Evolutionary conservation across 2,888 invertebrate species (phyloP).

Genomic region (Lithosia quadra): DNA sequence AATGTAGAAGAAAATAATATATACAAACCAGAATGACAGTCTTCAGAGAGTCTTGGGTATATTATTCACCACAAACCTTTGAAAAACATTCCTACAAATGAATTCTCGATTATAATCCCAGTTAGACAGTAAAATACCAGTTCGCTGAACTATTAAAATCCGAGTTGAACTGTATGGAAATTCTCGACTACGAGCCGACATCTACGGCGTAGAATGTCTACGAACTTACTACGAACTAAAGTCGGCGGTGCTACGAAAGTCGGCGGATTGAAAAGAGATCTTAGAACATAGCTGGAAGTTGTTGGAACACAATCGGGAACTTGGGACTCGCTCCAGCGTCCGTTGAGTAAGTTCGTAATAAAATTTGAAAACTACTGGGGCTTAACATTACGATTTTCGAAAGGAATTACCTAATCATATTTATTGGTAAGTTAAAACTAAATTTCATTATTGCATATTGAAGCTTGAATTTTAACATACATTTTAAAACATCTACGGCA

Average conservation of each 20-base stretch:
- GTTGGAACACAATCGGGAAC: slow-evolving; percentile 50
- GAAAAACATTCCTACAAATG: not conserved
- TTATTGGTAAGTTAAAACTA: not conserved
- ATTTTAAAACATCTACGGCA: not conserved
- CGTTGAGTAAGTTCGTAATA: slow-evolving; percentile 45
- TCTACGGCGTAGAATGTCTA: slow-evolving; percentile 23
- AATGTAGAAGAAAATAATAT: not conserved
- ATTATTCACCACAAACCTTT: not conserved
- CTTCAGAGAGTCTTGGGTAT: not conserved
- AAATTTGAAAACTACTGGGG: slow-evolving; percentile 46
- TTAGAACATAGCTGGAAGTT: slow-evolving; percentile 43
- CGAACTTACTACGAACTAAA: slow-evolving; percentile 19
- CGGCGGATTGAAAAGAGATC: slow-evolving; percentile 46
- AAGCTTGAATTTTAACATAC: not conserved
- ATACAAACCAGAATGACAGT: too few relatives aligned
- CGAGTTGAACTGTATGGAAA: slow-evolving; percentile 28
- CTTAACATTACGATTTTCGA: slow-evolving; percentile 26
- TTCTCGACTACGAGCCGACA: slow-evolving; percentile 24
- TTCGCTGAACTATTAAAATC: slow-evolving; percentile 40
- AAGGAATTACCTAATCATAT: slow-evolving; percentile 28
- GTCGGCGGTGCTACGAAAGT: slow-evolving; percentile 25
- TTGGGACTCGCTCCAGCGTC: slow-evolving; percentile 35
- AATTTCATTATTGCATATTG: not conserved
- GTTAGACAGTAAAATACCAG: slow-evolving; percentile 30
- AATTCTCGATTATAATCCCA: slow-evolving; percentile 27